Evolutionary conservation across 1,140 invertebrate genomes (phyloP).

Genomic region (Trachelipus rathkii): DNA sequence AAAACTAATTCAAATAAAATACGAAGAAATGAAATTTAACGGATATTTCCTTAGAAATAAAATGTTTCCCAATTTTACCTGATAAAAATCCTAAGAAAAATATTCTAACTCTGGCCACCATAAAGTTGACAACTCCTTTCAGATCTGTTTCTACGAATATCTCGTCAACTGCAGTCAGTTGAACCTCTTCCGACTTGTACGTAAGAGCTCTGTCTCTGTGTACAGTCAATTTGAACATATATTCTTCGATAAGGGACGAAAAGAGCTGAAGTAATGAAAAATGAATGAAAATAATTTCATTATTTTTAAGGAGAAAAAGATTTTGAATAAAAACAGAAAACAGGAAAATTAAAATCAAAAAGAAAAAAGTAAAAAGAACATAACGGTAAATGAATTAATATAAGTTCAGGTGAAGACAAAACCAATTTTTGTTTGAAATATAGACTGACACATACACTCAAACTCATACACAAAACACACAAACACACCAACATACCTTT

Average conservation of each 20-base stretch:
- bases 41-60: too few relatives aligned
- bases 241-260: constrained; percentile 40
- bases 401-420: too few relatives aligned
- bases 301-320: too few relatives aligned
- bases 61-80: constrained; percentile 54
- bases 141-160: constrained; percentile 87
- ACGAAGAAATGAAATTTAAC: too few relatives aligned
- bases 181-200: constrained; percentile 98
- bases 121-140: constrained; percentile 76
- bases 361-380: too few relatives aligned
- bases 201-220: constrained; percentile 82
- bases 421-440: too few relatives aligned
- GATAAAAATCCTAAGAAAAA: constrained; percentile 90
- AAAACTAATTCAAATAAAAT: too few relatives aligned
- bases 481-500: constrained; percentile 53
- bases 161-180: constrained; percentile 94
- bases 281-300: background rate
- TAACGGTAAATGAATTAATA: too few relatives aligned
- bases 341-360: too few relatives aligned
- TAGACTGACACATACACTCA: too few relatives aligned
- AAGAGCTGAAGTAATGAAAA: constrained; percentile 30
- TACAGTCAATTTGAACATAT: constrained; percentile 73
- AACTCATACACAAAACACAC: too few relatives aligned
- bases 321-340: too few relatives aligned
- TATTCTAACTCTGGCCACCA: constrained; percentile 88